Base-by-base conservation (phyloP, 2,888 invertebrate genomes). In the Horisme vitalbata region DNA sequence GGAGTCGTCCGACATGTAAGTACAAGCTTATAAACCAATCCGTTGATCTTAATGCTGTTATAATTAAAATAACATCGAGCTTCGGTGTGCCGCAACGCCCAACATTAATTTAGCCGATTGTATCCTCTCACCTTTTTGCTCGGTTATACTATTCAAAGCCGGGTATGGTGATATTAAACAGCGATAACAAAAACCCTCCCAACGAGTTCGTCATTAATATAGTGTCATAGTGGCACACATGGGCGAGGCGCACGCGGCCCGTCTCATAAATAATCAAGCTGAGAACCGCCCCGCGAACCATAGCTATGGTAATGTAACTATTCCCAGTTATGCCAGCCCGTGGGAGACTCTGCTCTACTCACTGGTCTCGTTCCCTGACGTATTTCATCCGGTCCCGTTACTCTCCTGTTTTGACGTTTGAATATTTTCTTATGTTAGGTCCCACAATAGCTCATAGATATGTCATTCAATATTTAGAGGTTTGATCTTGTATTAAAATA, bases 1-100 rank as follows among this genome's bases (percentile, higher is more conserved):
- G 95, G 85, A 93, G 94, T 75, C 93, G 96, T 87, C 96, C 97
- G 65, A 94, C 96, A 78, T 97, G 97, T 97, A 92, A 95, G 95
- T 94, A 73, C 21, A 26, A 31, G 8, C 20, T 2, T 14, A 13
- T 28, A 13, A 27, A 41, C 27, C 14, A 27, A 13, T 9, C 7
- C 7, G 6, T 24, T 21, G 20, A 18, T 18, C 1, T 18, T 18
- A 18, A 18, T 18, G 15, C 15, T 30, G 9, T 31, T 9, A 13
- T 41, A 47, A 47, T 55, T 52, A 41, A 60, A 51, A 45, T 50
- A 56, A 52, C 57, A 4, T 50, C 43, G 49, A 49, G 35, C 46
- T 34, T n/a, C 52, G 37, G 52, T 51, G 41, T 48, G 53, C 48
- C 50, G 52, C 54, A 45, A 32, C 43, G 57, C 50, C 41, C 55